Evolutionary conservation across 2,888 invertebrate genomes (phyloP).

Genomic region (Chrysodeixis includens): DNA sequence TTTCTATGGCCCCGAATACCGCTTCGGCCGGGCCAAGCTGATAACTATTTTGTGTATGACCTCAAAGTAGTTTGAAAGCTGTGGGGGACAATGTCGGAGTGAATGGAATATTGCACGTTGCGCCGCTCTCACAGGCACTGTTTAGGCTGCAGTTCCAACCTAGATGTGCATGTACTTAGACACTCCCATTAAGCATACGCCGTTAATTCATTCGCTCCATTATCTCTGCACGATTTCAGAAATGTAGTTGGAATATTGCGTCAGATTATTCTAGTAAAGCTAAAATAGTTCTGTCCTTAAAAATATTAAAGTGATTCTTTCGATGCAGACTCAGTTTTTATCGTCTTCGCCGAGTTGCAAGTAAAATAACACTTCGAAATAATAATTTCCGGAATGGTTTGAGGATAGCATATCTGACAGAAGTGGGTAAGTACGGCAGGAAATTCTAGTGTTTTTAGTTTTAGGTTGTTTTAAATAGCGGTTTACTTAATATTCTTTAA

Average conservation of each 20-base stretch:
- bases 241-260: constrained; percentile 42
- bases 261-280: constrained; percentile 11
- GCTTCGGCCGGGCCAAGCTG: constrained; percentile 46
- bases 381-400: constrained; percentile 18
- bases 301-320: constrained; percentile 30
- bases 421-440: not conserved
- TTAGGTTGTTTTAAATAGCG: not conserved
- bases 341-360: constrained; percentile 28
- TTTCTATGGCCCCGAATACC: constrained; percentile 54
- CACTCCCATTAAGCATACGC: constrained; percentile 54
- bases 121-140: constrained; percentile 41
- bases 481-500: not conserved
- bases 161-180: constrained; percentile 37
- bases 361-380: constrained; percentile 15
- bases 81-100: constrained; percentile 38
- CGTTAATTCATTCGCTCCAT: constrained; percentile 63
- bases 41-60: constrained; percentile 60
- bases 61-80: constrained; percentile 47
- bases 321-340: constrained; percentile 36
- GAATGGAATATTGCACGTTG: constrained; percentile 57
- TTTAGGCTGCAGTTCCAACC: constrained; percentile 50
- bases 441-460: not conserved
- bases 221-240: constrained; percentile 58
- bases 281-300: constrained; percentile 21
- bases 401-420: constrained; percentile 13